phyloP scores from a whole-genome alignment of 2,888 invertebrate species.

The Dicyrtomina minuta region DNA sequence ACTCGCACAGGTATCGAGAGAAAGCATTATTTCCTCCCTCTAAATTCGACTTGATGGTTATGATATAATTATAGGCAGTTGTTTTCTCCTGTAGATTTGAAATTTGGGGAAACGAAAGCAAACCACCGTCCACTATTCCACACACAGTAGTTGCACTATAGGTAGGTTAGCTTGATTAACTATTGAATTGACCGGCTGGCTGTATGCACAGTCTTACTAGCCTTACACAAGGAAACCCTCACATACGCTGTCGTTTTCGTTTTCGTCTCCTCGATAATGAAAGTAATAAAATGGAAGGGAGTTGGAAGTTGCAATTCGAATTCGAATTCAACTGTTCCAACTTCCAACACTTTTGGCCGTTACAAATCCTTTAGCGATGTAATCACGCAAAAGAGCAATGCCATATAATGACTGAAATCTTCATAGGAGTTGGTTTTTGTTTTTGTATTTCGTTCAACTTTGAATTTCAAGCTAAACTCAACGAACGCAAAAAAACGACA shows the following conservation, averaged over 20 bases:
- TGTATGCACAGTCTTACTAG: neutral
- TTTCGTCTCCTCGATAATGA: conserved; percentile 49
- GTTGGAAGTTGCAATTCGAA: conserved; percentile 16
- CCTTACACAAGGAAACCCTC: no score
- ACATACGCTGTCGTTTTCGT: conserved; percentile 16
- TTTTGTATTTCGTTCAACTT: no score
- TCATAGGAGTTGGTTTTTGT: no score
- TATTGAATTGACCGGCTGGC: no score
- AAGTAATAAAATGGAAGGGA: conserved; percentile 46
- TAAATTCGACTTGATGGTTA: conserved; percentile 1
- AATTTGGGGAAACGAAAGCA: neutral
- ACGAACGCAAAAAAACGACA: no score
- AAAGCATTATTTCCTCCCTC: neutral
- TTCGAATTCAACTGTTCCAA: neutral
- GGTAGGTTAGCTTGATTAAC: no score
- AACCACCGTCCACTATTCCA: neutral
- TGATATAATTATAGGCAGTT: neutral
- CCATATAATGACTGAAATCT: conserved; percentile 6
- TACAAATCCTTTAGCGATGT: conserved; percentile 29
- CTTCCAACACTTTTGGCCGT: no score
- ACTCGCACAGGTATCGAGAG: no score
- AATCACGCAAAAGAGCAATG: conserved; percentile 49
- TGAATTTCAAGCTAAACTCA: no score
- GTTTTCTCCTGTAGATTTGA: no score
- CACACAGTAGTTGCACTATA: no score